A percentile compares a stretch with the other conserved stretches of the same genome.
Evolutionary conservation across 2,797 vertebrate species (phyloP).

Genomic region (Rhynchotus rufescens): DNA sequence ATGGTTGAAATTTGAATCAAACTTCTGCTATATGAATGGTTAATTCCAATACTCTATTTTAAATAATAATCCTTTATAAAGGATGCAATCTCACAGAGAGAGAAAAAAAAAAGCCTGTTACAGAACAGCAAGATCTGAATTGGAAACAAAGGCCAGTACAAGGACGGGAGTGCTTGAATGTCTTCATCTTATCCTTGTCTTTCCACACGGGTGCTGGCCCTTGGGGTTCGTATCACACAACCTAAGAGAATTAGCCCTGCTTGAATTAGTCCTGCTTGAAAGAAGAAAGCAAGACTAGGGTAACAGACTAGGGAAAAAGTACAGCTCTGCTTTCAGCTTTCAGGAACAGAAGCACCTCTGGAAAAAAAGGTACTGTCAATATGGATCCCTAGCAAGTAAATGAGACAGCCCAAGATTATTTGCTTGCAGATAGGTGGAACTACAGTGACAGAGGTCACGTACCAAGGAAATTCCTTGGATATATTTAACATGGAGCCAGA

Average conservation of each 20-base stretch:
- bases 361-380: not conserved
- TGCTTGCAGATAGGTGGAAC: not conserved
- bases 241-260: not conserved
- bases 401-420: not conserved
- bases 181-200: not conserved
- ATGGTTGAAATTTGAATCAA: constrained; percentile 51
- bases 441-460: not conserved
- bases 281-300: not conserved
- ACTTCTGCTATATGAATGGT: constrained; percentile 29
- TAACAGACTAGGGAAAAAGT: constrained; percentile 5
- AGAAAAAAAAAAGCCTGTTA: not conserved
- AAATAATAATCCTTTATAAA: not conserved
- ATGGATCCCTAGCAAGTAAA: constrained; percentile 21
- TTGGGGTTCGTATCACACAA: not conserved
- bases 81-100: not conserved
- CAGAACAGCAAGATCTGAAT: not conserved
- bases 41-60: not conserved
- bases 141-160: not conserved
- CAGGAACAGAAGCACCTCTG: constrained; percentile 19
- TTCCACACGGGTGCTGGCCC: not conserved
- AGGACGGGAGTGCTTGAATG: not conserved
- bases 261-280: not conserved
- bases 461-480: not conserved
- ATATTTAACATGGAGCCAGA: not conserved
- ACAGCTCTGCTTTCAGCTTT: constrained; percentile 22